phyloP scores from a whole-genome alignment of 2,113 vertebrate species.

The Capra hircus region DNA sequence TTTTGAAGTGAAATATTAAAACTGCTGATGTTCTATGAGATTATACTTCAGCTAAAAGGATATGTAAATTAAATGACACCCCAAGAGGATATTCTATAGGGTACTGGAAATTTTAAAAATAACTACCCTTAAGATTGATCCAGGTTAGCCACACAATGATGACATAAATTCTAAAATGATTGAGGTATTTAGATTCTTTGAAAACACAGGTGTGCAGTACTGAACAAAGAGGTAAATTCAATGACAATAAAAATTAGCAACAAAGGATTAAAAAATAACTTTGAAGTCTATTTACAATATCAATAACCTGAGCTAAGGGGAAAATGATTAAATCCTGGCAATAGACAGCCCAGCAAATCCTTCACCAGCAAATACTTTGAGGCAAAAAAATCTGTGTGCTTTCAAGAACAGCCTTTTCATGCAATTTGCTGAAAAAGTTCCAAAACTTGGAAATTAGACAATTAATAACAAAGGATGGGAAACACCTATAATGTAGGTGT shows the following conservation, averaged over 20 bases:
- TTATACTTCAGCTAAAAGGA: neutral
- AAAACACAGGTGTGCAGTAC: constrained; percentile 54
- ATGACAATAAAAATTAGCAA: constrained; percentile 13
- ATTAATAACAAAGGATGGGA: neutral
- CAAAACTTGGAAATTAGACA: constrained; percentile 27
- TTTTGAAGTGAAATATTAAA: constrained; percentile 52
- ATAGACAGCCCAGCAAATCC: neutral
- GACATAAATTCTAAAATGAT: constrained; percentile 51
- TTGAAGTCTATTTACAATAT: constrained; percentile 16
- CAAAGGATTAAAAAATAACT: constrained; percentile 28
- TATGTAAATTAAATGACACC: neutral
- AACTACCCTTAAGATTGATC: constrained; percentile 4
- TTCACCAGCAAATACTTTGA: constrained; percentile 32
- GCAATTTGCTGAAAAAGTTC: constrained; percentile 53
- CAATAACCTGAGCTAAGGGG: constrained; percentile 40
- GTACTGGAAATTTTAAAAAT: neutral
- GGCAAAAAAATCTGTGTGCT: constrained; percentile 15
- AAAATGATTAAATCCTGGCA: neutral
- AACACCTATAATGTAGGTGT: constrained; percentile 15
- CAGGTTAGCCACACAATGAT: neutral
- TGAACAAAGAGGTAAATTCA: neutral
- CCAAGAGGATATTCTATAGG: neutral
- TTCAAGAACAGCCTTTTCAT: constrained; percentile 26
- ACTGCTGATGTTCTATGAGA: constrained; percentile 23
- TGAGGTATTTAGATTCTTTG: constrained; percentile 67